phyloP scores from a whole-genome alignment of 2,888 invertebrate species.

The Hydrotaea cyrtoneurina region DNA sequence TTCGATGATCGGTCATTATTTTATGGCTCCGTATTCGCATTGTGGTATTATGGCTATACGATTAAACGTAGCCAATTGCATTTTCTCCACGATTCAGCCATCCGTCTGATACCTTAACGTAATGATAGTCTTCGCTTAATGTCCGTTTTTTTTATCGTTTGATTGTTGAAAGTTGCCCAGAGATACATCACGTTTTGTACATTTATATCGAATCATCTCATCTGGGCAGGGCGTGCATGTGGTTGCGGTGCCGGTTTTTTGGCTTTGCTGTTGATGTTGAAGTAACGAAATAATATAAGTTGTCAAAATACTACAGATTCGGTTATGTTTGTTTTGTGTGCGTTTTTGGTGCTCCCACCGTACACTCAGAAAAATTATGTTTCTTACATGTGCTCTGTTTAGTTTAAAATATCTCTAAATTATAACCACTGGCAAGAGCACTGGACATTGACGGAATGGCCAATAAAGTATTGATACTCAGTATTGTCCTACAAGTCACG shows the following conservation, averaged over 20 bases:
- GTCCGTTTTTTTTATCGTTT: constrained; percentile 26
- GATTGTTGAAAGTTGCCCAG: constrained; percentile 44
- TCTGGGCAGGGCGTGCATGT: constrained; percentile 13
- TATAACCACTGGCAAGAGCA: too few species aligned
- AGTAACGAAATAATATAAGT: constrained; percentile 14
- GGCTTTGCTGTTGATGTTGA: not conserved
- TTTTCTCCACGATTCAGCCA: constrained; percentile 17
- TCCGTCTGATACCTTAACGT: not conserved
- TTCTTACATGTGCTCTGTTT: too few species aligned
- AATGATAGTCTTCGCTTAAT: constrained; percentile 32
- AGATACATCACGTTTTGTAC: constrained; percentile 45
- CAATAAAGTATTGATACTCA: too few species aligned
- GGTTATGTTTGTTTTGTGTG: constrained; percentile 23
- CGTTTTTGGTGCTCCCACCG: not conserved
- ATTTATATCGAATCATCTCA: constrained; percentile 34
- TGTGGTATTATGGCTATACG: constrained; percentile 1
- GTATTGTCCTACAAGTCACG: too few species aligned
- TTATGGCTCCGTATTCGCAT: not conserved
- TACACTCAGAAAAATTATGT: constrained; percentile 4
- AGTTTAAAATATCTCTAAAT: too few species aligned
- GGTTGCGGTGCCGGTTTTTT: not conserved
- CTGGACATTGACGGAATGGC: too few species aligned
- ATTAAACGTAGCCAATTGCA: constrained; percentile 29
- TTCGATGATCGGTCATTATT: not conserved
- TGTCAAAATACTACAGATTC: constrained; percentile 29